These are phyloP conservation scores for Geopemphigus sp. DNA, from an alignment of 1,140 invertebrate species.

Conservation along the genomic window DNA sequence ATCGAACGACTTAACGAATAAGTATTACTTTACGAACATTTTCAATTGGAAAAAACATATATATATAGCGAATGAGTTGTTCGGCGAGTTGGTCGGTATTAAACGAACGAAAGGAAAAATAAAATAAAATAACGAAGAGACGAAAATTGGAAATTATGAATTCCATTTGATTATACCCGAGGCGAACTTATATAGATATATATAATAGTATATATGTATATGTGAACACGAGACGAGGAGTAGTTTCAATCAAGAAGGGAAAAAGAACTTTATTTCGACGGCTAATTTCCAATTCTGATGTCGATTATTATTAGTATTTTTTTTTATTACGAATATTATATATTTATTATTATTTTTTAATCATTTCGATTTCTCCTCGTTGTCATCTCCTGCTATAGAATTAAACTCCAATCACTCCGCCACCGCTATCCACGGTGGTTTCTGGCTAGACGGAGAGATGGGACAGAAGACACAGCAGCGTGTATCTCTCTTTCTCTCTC, in stretches of 20 bases:
- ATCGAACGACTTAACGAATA: too few relatives aligned
- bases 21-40: too few relatives aligned
- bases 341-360: slow-evolving; percentile 35
- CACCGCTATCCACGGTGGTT: not conserved
- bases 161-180: slow-evolving; percentile 48
- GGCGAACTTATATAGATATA: not conserved
- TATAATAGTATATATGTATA: too few relatives aligned
- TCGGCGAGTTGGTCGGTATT: not conserved
- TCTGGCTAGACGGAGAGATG: not conserved
- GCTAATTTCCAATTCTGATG: slow-evolving; percentile 49
- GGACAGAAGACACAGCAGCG: not conserved
- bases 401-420: slow-evolving; percentile 40
- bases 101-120: not conserved
- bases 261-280: slow-evolving; percentile 40
- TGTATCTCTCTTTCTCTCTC: not conserved
- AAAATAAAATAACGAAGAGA: slow-evolving; percentile 32
- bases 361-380: slow-evolving; percentile 37
- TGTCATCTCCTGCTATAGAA: not conserved
- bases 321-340: not conserved
- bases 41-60: too few relatives aligned
- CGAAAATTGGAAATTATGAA: slow-evolving; percentile 49
- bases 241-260: slow-evolving; percentile 31
- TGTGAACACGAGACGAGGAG: slow-evolving; percentile 22
- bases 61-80: not conserved
- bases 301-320: slow-evolving; percentile 44